These are phyloP conservation scores for Beris morrisii DNA, from an alignment of 2,888 invertebrate genomes.

Conservation along the genomic window DNA sequence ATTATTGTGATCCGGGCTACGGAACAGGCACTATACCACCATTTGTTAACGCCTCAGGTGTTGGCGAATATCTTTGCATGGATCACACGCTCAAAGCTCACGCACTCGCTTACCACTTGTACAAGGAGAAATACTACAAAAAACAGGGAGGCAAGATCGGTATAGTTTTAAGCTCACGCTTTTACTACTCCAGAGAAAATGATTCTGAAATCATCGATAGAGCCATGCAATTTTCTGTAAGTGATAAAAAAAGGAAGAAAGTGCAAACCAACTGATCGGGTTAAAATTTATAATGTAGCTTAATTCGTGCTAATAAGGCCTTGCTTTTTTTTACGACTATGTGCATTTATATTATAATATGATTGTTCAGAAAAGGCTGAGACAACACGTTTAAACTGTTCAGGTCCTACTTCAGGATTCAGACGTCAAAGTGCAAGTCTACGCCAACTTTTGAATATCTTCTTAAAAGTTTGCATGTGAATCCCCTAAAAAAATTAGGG, in stretches of 20 bases:
- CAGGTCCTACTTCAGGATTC: no score
- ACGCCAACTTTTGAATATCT: no score
- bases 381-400: no score
- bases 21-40: slow-evolving; percentile 51
- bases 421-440: no score
- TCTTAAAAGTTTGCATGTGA: no score
- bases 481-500: no score
- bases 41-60: slow-evolving; percentile 53
- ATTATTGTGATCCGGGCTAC: slow-evolving; percentile 58
- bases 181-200: slow-evolving; percentile 43
- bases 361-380: no score
- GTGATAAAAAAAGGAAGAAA: slow-evolving; percentile 3
- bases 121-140: slow-evolving; percentile 52
- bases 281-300: background rate
- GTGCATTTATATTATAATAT: no score
- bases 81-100: slow-evolving; percentile 61
- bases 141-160: slow-evolving; percentile 48
- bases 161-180: slow-evolving; percentile 45
- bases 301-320: no score
- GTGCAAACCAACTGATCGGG: background rate
- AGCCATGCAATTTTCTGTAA: slow-evolving; percentile 46
- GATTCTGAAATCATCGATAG: slow-evolving; percentile 43
- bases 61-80: slow-evolving; percentile 59
- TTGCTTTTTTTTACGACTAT: no score
- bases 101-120: slow-evolving; percentile 56